Base-by-base conservation (phyloP, 2,888 invertebrate genomes). In the Stenolophus ochropezus region DNA sequence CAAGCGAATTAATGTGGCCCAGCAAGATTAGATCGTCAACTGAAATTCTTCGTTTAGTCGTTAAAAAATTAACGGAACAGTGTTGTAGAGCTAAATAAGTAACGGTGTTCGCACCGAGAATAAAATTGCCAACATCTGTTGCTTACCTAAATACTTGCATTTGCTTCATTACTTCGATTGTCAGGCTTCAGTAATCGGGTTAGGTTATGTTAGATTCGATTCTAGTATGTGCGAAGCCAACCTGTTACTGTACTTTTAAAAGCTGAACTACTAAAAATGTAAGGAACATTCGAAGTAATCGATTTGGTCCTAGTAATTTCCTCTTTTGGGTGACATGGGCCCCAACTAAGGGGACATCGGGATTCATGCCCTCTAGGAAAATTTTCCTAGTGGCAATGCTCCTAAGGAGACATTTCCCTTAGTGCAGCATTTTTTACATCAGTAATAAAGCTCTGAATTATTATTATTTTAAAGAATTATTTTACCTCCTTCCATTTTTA, bases 91-190 rank as follows among this genome's bases (percentile, higher is more conserved):
- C 33, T 16, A 69, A 69, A 69, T 69, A 69, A 33, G 16, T 69
- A 69, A 69, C 65, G 65, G 65, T 69, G 65, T 69, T 69, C 65
- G 16, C 33, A 65, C 65, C 16, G 33, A 8, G 33, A 8, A 69
- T 69, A 33, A 69, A 69, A 69, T 69, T 69, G 2, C 65, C 27
- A 69, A 69, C 65, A 69, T 69, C 65, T 69, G 65, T 69, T 69
- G 16, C 27, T 69, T 33, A 69, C 65, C 33, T 69, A 33, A 69
- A 69, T 69, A 69, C 33, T 69, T 25, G 14, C 33, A 33, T 18
- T 69, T 61, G 61, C 61, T 61, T 61, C 61, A 25, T 61, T 61
- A 61, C 61, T 61, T 61, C 61, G 61, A 61, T 25, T 61, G 61
- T 61, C 23, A 23, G 11, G 61, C 23, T 61, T 25, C 23, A 61